These are phyloP conservation scores for Psilanteris sp. DNA, from an alignment of 1,140 invertebrate species.

Conservation along the genomic window DNA sequence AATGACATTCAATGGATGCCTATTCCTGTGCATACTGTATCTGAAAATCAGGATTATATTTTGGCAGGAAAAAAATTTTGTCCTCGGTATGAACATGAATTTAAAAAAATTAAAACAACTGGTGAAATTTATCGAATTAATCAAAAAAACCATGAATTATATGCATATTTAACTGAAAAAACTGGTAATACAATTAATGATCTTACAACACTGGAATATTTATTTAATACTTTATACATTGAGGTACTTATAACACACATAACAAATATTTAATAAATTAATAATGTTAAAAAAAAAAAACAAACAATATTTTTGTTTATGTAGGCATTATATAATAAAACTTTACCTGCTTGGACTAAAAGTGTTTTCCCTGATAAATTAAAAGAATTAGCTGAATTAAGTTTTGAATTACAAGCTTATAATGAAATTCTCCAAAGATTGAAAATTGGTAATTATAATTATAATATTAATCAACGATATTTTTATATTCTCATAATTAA, in stretches of 20 bases:
- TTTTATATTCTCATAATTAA: no score
- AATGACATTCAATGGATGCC: slow-evolving; percentile 91
- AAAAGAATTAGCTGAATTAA: slow-evolving; percentile 79
- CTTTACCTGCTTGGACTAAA: slow-evolving; percentile 87
- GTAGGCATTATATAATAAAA: slow-evolving; percentile 84
- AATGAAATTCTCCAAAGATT: slow-evolving; percentile 80
- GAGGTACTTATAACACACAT: slow-evolving; percentile 78
- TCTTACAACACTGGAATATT: slow-evolving; percentile 80
- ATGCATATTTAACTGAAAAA: slow-evolving; percentile 83
- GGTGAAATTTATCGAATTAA: slow-evolving; percentile 82
- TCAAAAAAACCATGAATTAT: slow-evolving; percentile 83
- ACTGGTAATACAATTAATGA: slow-evolving; percentile 81
- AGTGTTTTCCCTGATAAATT: slow-evolving; percentile 81
- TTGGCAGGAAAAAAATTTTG: slow-evolving; percentile 85
- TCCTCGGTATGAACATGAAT: slow-evolving; percentile 82
- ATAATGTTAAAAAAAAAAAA: background rate
- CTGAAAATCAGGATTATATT: slow-evolving; percentile 84
- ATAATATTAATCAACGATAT: no score
- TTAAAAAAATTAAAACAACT: slow-evolving; percentile 81
- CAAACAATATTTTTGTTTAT: background rate
- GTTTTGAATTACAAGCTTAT: slow-evolving; percentile 79
- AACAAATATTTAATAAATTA: background rate
- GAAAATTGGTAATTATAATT: slow-evolving; percentile 72
- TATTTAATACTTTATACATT: slow-evolving; percentile 86
- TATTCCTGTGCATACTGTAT: slow-evolving; percentile 90